phyloP scores from a whole-genome alignment of 2,888 invertebrate species.

The Spisula solida region DNA sequence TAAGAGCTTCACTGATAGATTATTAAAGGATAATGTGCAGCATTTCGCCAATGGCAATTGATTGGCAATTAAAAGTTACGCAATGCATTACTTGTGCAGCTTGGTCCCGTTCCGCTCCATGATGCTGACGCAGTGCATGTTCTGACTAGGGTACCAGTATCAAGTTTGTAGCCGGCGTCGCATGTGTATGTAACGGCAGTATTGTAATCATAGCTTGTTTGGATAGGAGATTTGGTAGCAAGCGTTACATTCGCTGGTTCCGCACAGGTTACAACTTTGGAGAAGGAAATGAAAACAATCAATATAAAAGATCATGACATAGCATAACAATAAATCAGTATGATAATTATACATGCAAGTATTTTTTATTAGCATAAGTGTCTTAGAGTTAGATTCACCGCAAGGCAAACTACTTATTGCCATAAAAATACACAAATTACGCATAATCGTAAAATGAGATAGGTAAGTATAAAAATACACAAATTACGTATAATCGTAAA shows the following conservation, averaged over 20 bases:
- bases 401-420: too few relatives aligned
- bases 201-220: constrained; percentile 37
- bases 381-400: too few relatives aligned
- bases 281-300: not conserved
- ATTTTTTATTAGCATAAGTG: too few relatives aligned
- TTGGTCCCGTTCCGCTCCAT: constrained; percentile 27
- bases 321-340: too few relatives aligned
- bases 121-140: constrained; percentile 31
- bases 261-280: constrained; percentile 15
- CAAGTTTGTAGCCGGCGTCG: constrained; percentile 18
- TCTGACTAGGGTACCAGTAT: constrained; percentile 15
- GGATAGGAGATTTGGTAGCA: constrained; percentile 24
- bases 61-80: not conserved
- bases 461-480: too few relatives aligned
- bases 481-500: too few relatives aligned
- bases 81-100: constrained; percentile 30
- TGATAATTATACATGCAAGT: too few relatives aligned
- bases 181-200: constrained; percentile 19
- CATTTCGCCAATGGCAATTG: not conserved
- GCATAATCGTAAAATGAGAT: too few relatives aligned
- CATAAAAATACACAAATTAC: too few relatives aligned
- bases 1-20: too few relatives aligned
- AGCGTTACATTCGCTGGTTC: constrained; percentile 31
- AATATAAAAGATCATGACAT: too few relatives aligned
- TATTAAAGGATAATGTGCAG: too few relatives aligned